Base-by-base conservation (phyloP, 2,113 vertebrate genomes). In the Montifringilla adamsi region DNA sequence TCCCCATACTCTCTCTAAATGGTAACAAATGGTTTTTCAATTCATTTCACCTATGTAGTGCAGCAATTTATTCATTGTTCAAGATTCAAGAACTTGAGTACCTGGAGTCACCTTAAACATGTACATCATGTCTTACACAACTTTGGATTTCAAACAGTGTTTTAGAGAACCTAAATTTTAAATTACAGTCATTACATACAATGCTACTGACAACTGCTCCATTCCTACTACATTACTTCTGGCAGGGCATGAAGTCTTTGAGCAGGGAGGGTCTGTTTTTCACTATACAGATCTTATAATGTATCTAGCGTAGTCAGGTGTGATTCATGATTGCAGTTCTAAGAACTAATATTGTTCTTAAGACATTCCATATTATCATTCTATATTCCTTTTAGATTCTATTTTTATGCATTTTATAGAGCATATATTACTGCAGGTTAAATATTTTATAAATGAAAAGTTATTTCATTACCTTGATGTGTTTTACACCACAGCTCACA, bases 401-500 rank as follows among this genome's bases (percentile, higher is more conserved):
- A 43, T 60, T 77, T 84, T 80, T 53, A 26, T 14, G 3, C 58
- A 35, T 82, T 87, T 87, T 68, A 74, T 28, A 43, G 15, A 55
- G 5, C 13, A 77, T 15, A 37, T 78, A 26, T 19, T 46, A 85
- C 43, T 59, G n/a, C 15, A 85, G 15, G 15, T 79, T 39, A 76
- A 76, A 20, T 73, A 62, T 53, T 94, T 82, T 28, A 78, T 43
- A 47, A 77, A 89, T 56, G 11, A 87, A 69, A 9, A 67, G 28
- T 63, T 81, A 73, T 83, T 84, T 75, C 70, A 92, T 94, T 99
- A 99, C 99, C 99, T 99, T 99, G 95, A 99, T 99, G 95, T 99
- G 99, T 97, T 99, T 99, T 95, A 99, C 99, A 3, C 99, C 99
- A 96, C 99, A 99, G 98, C 99, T 99, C 92, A 99, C 99, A 5